phyloP scores from a whole-genome alignment of 2,888 invertebrate species.

The Caenorhabditis sulstoni region DNA sequence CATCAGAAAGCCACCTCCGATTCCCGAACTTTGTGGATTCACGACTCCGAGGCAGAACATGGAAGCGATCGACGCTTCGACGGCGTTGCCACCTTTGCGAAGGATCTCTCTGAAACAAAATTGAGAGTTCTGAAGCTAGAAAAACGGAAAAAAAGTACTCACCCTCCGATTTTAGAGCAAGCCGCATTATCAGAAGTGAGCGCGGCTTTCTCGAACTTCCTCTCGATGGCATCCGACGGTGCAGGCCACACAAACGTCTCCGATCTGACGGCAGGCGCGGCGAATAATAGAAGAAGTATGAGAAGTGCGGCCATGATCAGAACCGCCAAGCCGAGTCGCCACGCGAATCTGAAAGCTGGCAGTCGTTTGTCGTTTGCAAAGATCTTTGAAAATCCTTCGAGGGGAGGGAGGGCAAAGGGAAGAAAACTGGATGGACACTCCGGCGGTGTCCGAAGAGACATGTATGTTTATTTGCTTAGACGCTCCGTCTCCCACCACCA shows the following conservation, averaged over 20 bases:
- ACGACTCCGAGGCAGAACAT: conserved; percentile 90
- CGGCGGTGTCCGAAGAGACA: conserved; percentile 15
- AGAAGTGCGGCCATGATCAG: conserved; percentile 29
- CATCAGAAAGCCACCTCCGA: conserved; percentile 92
- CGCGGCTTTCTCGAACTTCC: conserved; percentile 74
- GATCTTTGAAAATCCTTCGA: conserved; percentile 45
- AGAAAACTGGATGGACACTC: conserved; percentile 8
- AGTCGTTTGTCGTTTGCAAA: not conserved
- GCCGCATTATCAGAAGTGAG: conserved; percentile 80
- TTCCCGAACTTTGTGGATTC: conserved; percentile 90
- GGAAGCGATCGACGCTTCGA: conserved; percentile 91
- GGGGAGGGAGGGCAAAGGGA: not conserved
- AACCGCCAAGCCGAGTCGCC: conserved; percentile 37
- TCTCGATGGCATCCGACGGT: conserved; percentile 72
- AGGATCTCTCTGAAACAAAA: conserved; percentile 83
- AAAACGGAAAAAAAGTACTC: conserved; percentile 2
- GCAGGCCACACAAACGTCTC: conserved; percentile 71
- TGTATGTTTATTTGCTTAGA: conserved; percentile 34
- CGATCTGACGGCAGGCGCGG: conserved; percentile 10
- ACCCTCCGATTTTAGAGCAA: conserved; percentile 76
- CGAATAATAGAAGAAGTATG: conserved; percentile 34
- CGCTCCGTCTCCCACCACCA: conserved; percentile 13
- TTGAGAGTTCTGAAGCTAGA: too few relatives aligned
- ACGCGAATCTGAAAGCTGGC: conserved; percentile 36
- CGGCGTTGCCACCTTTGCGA: conserved; percentile 85